A percentile compares a stretch with the other conserved stretches of the same genome.
Evolutionary conservation across 1,140 invertebrate genomes (phyloP).

Genomic region (Neocloeon triangulifer): DNA sequence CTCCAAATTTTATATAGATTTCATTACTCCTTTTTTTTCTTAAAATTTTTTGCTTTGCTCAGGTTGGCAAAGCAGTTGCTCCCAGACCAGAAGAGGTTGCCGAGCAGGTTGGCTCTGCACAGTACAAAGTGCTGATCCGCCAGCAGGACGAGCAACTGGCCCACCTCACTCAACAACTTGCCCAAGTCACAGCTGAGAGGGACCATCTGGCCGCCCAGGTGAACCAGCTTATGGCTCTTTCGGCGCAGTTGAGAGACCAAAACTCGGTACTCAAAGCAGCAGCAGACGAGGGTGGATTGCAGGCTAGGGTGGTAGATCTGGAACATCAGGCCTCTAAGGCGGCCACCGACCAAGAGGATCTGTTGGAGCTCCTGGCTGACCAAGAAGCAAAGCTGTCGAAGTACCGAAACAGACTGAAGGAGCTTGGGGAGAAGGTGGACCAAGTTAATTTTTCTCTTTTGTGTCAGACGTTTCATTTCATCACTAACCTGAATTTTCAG

Average conservation of each 20-base stretch:
- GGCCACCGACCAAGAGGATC: constrained; percentile 59
- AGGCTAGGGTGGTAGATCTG: neutral
- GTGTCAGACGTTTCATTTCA: no score
- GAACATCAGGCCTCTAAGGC: constrained; percentile 8
- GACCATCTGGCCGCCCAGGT: constrained; percentile 21
- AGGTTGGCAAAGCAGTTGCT: constrained; percentile 32
- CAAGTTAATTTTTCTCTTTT: no score
- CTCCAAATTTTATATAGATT: constrained; percentile 4
- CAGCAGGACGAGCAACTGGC: constrained; percentile 60
- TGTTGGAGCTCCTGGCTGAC: constrained; percentile 63
- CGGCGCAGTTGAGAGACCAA: constrained; percentile 65
- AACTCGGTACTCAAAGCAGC: constrained; percentile 68
- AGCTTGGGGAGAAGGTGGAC: constrained; percentile 47
- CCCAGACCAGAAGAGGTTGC: constrained; percentile 25
- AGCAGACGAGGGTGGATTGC: constrained; percentile 10
- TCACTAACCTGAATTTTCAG: no score
- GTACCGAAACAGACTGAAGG: constrained; percentile 42
- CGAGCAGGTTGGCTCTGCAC: constrained; percentile 21
- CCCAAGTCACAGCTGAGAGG: constrained; percentile 22
- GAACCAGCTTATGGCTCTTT: constrained; percentile 40
- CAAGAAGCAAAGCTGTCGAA: constrained; percentile 50
- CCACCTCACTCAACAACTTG: constrained; percentile 26
- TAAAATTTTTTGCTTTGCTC: constrained; percentile 10
- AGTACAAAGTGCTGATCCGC: constrained; percentile 77
- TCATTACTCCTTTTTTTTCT: constrained; percentile 8